These are phyloP conservation scores for Drosophila macrospina DNA, from an alignment of 2,888 invertebrate species.

Conservation along the genomic window DNA sequence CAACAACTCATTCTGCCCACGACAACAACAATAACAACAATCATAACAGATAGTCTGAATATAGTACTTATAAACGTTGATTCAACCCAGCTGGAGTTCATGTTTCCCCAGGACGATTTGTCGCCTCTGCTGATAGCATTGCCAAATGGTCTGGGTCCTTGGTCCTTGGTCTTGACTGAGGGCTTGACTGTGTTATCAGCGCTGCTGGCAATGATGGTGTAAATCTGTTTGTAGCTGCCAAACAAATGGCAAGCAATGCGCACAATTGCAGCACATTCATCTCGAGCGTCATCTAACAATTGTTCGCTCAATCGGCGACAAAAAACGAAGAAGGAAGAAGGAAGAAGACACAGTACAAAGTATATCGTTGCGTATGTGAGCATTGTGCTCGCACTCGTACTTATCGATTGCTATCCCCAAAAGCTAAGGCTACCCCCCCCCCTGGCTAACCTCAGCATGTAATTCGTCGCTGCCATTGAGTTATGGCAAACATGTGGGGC, in stretches of 20 bases:
- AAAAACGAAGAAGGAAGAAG: constrained; percentile 47
- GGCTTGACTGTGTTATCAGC: constrained; percentile 23
- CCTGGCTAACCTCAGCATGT: constrained; percentile 28
- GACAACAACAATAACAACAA: too few relatives aligned
- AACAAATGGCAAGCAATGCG: constrained; percentile 74
- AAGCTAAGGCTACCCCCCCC: constrained; percentile 19
- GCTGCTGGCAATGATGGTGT: constrained; percentile 36
- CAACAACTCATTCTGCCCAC: not conserved
- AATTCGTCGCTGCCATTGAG: constrained; percentile 65
- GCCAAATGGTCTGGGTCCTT: not conserved
- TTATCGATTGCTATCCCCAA: constrained; percentile 73
- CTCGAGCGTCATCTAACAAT: constrained; percentile 68
- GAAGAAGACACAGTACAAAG: constrained; percentile 8
- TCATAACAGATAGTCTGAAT: not conserved
- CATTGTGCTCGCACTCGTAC: constrained; percentile 31
- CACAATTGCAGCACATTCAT: constrained; percentile 78
- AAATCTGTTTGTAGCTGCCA: constrained; percentile 51
- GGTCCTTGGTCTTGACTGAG: constrained; percentile 1
- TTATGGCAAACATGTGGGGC: constrained; percentile 80
- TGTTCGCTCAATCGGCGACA: constrained; percentile 74
- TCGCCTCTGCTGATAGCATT: constrained; percentile 30
- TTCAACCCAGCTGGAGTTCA: not conserved
- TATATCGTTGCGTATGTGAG: constrained; percentile 21
- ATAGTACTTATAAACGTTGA: too few relatives aligned
- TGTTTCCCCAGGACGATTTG: constrained; percentile 17